phyloP scores from a whole-genome alignment of 2,888 invertebrate genomes.

The Asteroscopus sphinx region DNA sequence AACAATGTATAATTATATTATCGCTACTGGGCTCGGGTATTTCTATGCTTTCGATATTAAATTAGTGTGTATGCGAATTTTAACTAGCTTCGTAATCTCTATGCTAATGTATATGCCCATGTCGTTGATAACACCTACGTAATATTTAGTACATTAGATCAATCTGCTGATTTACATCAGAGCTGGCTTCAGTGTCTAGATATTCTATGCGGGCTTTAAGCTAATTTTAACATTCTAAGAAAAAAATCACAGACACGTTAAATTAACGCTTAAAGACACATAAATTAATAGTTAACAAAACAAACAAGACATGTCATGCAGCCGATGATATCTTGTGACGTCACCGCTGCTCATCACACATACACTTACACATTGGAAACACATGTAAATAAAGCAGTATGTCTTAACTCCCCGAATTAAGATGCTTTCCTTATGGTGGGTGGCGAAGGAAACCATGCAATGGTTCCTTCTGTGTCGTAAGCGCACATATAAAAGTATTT shows the following conservation, averaged over 20 bases:
- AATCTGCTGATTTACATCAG: constrained; percentile 86
- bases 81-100: constrained; percentile 88
- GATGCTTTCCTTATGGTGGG: constrained; percentile 46
- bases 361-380: constrained; percentile 42
- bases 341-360: constrained; percentile 42
- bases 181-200: constrained; percentile 90
- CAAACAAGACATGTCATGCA: constrained; percentile 41
- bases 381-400: constrained; percentile 50
- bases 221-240: constrained; percentile 81
- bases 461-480: constrained; percentile 33
- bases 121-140: constrained; percentile 85
- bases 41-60: constrained; percentile 89
- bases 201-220: constrained; percentile 89
- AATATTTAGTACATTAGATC: constrained; percentile 87
- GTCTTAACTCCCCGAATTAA: constrained; percentile 35
- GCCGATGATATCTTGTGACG: constrained; percentile 43
- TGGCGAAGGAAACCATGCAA: constrained; percentile 36
- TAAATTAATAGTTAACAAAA: constrained; percentile 54
- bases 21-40: constrained; percentile 89
- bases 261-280: constrained; percentile 70
- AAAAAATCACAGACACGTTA: constrained; percentile 70
- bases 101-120: constrained; percentile 89
- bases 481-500: constrained; percentile 43
- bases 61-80: constrained; percentile 89
- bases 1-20: constrained; percentile 82